Percentiles rank a stretch among this genome's conserved stretches.
These are phyloP conservation scores for Sphenopsis melanotis DNA, from an alignment of 2,797 vertebrate species.

Conservation along the genomic window DNA sequence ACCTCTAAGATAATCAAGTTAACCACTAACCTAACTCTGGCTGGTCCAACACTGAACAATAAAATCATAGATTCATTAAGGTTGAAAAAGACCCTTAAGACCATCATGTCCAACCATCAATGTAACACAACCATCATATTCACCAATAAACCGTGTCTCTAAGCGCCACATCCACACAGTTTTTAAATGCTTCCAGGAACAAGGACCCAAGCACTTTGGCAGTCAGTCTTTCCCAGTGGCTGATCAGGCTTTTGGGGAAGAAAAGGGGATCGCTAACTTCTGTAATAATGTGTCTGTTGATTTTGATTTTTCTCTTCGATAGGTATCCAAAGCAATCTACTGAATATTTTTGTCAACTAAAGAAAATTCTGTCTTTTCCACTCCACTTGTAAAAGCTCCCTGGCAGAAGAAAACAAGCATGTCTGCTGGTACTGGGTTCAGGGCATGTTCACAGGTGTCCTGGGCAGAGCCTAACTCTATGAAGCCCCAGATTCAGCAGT, in stretches of 20 bases:
- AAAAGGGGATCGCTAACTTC: neutral
- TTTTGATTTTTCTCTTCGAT: neutral
- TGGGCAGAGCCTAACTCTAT: neutral
- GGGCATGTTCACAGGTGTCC: neutral
- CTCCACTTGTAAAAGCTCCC: neutral
- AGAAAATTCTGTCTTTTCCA: neutral
- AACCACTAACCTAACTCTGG: neutral
- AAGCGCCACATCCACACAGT: neutral
- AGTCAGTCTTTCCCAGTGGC: neutral
- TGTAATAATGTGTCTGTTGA: fast-evolving
- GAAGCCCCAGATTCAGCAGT: fast-evolving
- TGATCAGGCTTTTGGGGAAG: neutral
- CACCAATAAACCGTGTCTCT: neutral
- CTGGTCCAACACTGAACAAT: neutral
- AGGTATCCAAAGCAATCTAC: neutral
- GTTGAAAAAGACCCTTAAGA: neutral
- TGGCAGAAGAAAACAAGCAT: neutral
- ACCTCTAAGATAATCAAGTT: neutral
- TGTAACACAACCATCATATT: fast-evolving
- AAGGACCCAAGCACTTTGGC: neutral
- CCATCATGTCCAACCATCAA: neutral
- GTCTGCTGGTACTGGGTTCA: neutral
- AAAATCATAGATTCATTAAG: neutral
- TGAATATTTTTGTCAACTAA: neutral
- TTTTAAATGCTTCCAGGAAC: neutral